phyloP scores from a whole-genome alignment of 2,888 invertebrate species.

The Xanthia icteritia region DNA sequence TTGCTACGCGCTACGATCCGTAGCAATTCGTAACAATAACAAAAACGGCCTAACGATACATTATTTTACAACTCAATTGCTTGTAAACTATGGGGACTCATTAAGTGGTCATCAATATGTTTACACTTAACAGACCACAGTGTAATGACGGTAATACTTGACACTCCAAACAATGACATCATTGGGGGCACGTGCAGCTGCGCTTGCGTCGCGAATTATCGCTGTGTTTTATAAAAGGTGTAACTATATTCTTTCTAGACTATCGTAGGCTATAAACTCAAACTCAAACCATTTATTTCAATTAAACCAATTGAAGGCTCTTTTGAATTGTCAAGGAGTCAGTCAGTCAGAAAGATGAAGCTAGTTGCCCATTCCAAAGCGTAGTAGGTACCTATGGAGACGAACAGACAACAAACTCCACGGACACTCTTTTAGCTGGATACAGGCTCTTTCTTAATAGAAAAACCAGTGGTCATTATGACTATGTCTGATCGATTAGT shows the following conservation, averaged over 20 bases:
- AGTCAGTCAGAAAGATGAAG: too few relatives aligned
- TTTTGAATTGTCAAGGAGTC: too few relatives aligned
- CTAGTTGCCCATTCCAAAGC: too few relatives aligned
- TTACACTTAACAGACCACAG: conserved; percentile 81
- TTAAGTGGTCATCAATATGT: conserved; percentile 84
- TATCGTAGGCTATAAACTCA: not conserved
- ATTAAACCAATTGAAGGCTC: too few relatives aligned
- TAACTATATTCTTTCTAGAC: not conserved
- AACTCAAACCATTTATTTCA: too few relatives aligned
- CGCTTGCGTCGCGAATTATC: conserved; percentile 55
- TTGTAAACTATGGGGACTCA: conserved; percentile 68
- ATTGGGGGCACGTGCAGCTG: conserved; percentile 88
- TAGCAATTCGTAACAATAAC: conserved; percentile 42
- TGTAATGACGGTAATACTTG: conserved; percentile 64
- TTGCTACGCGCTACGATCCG: conserved; percentile 43
- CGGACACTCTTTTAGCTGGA: not conserved
- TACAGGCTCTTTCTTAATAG: not conserved
- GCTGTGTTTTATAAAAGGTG: not conserved
- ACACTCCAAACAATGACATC: conserved; percentile 75
- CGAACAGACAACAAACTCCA: too few relatives aligned
- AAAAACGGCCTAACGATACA: not conserved
- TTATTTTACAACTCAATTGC: conserved; percentile 15
- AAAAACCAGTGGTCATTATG: not conserved
- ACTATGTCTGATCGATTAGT: too few relatives aligned
- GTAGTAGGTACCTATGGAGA: too few relatives aligned